Conservation (phyloP, 2,113 vertebrate genomes). For the Gnathochromis pfefferi region DNA sequence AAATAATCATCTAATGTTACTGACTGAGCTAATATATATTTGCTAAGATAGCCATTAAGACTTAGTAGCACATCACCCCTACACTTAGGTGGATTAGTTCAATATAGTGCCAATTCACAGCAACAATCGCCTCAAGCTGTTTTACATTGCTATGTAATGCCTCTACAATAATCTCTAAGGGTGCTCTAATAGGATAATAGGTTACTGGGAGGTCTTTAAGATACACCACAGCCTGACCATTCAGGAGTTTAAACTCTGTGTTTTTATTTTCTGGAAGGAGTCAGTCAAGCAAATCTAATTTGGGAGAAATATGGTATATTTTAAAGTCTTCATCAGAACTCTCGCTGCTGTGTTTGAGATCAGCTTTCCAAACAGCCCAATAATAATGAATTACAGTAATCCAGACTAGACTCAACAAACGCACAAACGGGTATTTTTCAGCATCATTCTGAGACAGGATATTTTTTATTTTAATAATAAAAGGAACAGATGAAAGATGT, state of each 20-base stretch:
- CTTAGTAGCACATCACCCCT: background rate
- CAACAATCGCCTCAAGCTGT: background rate
- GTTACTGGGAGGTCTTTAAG: background rate
- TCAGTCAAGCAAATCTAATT: background rate
- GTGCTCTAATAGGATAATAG: background rate
- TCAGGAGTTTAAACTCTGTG: background rate
- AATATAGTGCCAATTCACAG: background rate
- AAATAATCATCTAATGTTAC: background rate
- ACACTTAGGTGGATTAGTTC: rapidly evolving
- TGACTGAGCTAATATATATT: background rate
- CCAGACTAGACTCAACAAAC: background rate
- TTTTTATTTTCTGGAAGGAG: background rate
- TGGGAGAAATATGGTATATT: background rate
- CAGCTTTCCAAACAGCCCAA: background rate
- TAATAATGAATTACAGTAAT: background rate
- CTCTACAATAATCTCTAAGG: background rate
- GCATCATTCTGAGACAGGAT: background rate
- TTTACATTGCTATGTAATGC: background rate
- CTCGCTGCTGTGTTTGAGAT: background rate
- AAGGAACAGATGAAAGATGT: background rate
- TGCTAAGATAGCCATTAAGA: background rate
- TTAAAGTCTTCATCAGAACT: background rate
- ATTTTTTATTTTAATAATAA: background rate
- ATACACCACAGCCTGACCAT: background rate
- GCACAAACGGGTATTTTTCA: background rate